phyloP scores from a whole-genome alignment of 2,888 invertebrate genomes.

The Caenorhabditis wallacei region DNA sequence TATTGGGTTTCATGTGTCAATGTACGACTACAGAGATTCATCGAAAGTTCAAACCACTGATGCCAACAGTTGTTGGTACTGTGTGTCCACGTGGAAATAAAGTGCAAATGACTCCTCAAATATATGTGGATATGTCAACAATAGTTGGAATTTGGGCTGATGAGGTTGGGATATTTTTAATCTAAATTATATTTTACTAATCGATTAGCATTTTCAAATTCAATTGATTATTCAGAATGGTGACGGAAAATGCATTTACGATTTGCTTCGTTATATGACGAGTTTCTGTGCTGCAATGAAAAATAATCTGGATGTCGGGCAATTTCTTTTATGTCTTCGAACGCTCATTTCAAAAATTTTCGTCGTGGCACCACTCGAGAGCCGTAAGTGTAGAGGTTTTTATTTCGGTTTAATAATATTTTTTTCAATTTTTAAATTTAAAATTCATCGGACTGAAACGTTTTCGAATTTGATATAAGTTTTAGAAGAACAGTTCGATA shows the following conservation, averaged over 20 bases:
- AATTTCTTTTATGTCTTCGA: slow-evolving; percentile 14
- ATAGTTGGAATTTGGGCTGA: slow-evolving; percentile 20
- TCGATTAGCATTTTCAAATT: too few species aligned
- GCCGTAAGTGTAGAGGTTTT: not conserved
- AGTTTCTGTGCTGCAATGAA: slow-evolving; percentile 29
- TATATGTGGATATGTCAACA: not conserved
- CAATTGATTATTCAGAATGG: not conserved
- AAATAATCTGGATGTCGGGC: slow-evolving; percentile 28
- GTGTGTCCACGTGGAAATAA: slow-evolving; percentile 3
- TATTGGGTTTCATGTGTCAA: slow-evolving; percentile 32
- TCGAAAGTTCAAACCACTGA: slow-evolving; percentile 44
- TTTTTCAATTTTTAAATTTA: too few species aligned
- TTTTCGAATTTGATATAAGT: not conserved
- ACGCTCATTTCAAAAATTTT: slow-evolving; percentile 26
- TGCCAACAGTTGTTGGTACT: slow-evolving; percentile 2
- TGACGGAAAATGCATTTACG: slow-evolving; percentile 31
- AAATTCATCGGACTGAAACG: too few species aligned
- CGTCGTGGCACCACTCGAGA: slow-evolving; percentile 3
- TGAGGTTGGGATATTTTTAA: slow-evolving; percentile 12
- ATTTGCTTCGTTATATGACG: slow-evolving; percentile 29
- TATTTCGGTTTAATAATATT: not conserved
- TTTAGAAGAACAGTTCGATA: slow-evolving; percentile 19
- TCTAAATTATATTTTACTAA: slow-evolving; percentile 7
- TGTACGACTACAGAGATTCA: slow-evolving; percentile 13
- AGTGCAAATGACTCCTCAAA: not conserved